Evolutionary conservation across 2,797 vertebrate genomes (phyloP), one percentile per base, ranked within the genome.

Genomic region (Gymnocypris eckloni): DNA sequence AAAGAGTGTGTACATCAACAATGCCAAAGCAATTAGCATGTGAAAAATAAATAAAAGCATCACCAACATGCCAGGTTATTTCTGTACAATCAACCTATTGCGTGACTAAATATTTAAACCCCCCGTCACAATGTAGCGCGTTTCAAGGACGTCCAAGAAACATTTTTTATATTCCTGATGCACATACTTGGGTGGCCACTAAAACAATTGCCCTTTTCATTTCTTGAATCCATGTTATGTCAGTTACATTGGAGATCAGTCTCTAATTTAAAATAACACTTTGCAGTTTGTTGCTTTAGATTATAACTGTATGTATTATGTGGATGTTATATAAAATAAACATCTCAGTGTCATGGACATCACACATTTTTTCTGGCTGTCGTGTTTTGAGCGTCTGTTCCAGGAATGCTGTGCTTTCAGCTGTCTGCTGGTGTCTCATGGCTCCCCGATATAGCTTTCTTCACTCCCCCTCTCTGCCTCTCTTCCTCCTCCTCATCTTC

Each of bases 381-480:
- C 54, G 64, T 78, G 87, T 80, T 76, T 84, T 69, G 75, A 86
- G 56, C 22, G 72, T 59, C 86, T 71, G 81, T 87, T 87, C 71
- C 50, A 79, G 78, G 87, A 90, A 90, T 88, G 81, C 80, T 86
- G 72, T 83, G 81, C 89, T 79, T 86, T 88, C 87, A 90, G 87
- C 89, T 90, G 87, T 90, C 86, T 84, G 18, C 83, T 70, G 89
- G 81, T 88, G 89, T 89, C 88, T 86, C 77, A 83, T 89, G 67
- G 78, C 81, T 69, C 66, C 86, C 82, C 79, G 33, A 87, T 87
- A 86, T 87, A 89, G 86, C 79, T 61, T 85, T 41, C 87, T 67
- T 79, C 43, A 39, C 81, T 78, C 73, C 71, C 56, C 85, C 39
- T 80, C 56, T 73, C 81, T 79, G 10, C 11, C 25, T 64, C 76